Conservation (phyloP, 2,797 vertebrate genomes). For the Rhinoraja longicauda region DNA sequence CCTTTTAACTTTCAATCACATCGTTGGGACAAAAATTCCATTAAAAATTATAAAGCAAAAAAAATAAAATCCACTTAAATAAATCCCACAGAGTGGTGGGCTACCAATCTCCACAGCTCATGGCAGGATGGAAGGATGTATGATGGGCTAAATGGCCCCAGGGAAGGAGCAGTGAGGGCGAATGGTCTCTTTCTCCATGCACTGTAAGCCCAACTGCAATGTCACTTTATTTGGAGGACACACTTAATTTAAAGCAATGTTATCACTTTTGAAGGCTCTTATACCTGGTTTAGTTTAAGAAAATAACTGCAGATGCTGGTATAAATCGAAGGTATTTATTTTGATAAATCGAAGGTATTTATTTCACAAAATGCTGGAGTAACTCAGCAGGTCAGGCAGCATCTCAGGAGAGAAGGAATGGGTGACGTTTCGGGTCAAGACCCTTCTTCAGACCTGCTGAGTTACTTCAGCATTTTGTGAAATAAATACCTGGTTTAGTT, state of each 20-base stretch:
- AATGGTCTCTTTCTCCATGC: not conserved
- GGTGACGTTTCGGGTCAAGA: too few species aligned
- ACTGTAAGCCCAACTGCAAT: not conserved
- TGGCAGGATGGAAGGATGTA: not conserved
- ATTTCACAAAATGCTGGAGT: too few species aligned
- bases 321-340: too few species aligned
- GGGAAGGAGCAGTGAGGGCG: not conserved
- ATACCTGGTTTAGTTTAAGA: too few species aligned
- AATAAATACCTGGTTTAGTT: too few species aligned
- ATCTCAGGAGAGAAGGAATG: too few species aligned
- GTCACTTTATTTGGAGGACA: not conserved
- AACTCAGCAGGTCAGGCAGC: too few species aligned
- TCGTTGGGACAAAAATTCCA: not conserved
- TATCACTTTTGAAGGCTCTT: not conserved
- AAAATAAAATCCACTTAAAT: constrained; percentile 16
- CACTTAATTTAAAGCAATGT: not conserved
- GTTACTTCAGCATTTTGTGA: too few species aligned
- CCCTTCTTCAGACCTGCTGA: too few species aligned
- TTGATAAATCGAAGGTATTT: too few species aligned
- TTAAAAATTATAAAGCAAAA: constrained; percentile 10
- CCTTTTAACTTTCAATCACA: not conserved
- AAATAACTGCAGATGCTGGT: too few species aligned
- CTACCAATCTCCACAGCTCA: not conserved
- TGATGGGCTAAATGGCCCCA: not conserved
- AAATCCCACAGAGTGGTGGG: not conserved